Evolutionary conservation across 2,888 invertebrate genomes (phyloP), one percentile per base, ranked within the genome.

Genomic region (Athalia cordata): DNA sequence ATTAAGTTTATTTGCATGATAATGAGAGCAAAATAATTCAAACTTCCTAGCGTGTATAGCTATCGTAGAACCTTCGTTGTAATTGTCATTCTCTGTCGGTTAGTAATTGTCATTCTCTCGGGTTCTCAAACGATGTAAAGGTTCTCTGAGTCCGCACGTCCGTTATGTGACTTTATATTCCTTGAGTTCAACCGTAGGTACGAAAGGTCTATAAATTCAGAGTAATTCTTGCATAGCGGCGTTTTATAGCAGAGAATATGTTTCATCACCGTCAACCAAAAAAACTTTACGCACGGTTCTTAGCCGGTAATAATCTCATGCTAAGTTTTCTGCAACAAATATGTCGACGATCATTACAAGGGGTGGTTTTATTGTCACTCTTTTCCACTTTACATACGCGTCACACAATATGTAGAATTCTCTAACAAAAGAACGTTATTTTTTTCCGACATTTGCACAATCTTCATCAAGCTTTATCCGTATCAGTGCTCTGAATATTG

Each of bases 1-100:
- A 2, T 29, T 29, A 2, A 29, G 29, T 45, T 52, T 70, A 70
- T 70, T 70, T 70, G n/a, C 70, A 70, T 70, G 29, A 70, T 70
- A 70, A 70, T 43, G 13, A 55, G 55, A 8, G 8, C 11, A 50
- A 45, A 55, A 70, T 55, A 70, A 70, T 70, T 55, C 70, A 55
- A n/a, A 11, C 57, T 55, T n/a, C 5, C 43, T 45, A 55, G 70
- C 29, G 2, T 0, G 29, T 29, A 29, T 29, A 29, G 70, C 29
- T 70, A 45, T 43, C 57, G 15, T 43, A 70, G 43, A 45, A 70
- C 70, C n/a, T 4, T 3, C 15, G 8, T 8, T 15, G 57, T 55
- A 57, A 55, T 57, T 52, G 55, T 55, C 52, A 70, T 55, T 29
- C 29, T 55, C 5, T 43, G 70, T 11, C 15, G 70, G 70, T 70